phyloP scores from a whole-genome alignment of 2,113 vertebrate genomes.

The Alces alces region DNA sequence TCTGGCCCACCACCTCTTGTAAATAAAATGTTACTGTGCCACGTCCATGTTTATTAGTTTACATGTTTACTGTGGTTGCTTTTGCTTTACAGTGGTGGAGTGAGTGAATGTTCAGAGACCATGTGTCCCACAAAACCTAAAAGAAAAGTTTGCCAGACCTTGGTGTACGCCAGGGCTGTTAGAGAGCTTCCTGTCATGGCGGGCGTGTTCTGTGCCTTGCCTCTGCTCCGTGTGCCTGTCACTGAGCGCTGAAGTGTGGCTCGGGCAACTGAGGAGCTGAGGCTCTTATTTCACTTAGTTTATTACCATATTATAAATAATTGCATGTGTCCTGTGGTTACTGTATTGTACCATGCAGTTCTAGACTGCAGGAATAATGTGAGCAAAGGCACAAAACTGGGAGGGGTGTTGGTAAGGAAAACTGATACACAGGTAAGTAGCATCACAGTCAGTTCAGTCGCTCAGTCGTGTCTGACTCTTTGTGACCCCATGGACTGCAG shows the following conservation, averaged over 20 bases:
- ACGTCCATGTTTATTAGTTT: not conserved
- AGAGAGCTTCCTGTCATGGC: not conserved
- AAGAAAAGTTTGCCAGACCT: not conserved
- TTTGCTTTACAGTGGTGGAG: not conserved
- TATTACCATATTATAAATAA: not conserved
- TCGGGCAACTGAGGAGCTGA: not conserved
- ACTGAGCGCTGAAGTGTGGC: not conserved
- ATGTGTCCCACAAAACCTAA: not conserved
- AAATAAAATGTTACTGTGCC: not conserved
- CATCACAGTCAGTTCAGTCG: not conserved
- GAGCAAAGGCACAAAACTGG: not conserved
- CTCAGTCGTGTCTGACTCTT: not conserved
- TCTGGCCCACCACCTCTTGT: not conserved
- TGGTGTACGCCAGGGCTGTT: not conserved
- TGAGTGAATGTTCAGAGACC: not conserved
- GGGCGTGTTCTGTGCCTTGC: not conserved
- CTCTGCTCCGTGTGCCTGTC: not conserved
- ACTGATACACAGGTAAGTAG: not conserved
- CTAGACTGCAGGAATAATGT: not conserved
- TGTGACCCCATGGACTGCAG: not conserved
- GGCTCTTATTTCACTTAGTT: not conserved
- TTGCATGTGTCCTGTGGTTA: not conserved
- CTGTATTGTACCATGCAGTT: not conserved
- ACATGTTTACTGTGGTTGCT: not conserved
- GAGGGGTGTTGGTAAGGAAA: not conserved